phyloP scores from a whole-genome alignment of 2,888 invertebrate genomes.

The Cheilosia vulpina region DNA sequence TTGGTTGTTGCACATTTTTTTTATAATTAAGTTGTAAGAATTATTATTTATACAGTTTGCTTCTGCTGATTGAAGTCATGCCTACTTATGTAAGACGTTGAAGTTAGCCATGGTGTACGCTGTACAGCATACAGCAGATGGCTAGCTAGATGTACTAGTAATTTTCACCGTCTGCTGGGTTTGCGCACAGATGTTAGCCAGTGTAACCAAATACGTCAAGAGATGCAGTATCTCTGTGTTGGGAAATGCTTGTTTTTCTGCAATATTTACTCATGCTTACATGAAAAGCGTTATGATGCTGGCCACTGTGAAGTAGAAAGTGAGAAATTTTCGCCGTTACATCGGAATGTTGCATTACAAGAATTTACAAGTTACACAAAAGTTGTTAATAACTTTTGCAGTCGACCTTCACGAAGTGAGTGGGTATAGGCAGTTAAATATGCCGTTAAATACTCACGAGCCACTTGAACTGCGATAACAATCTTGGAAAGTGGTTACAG shows the following conservation, averaged over 20 bases:
- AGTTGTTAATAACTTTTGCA: constrained; percentile 8
- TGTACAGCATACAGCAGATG: background rate
- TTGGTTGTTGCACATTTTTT: constrained; percentile 35
- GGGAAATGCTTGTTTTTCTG: constrained; percentile 52
- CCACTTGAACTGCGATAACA: background rate
- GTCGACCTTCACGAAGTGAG: constrained; percentile 44
- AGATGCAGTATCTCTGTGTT: constrained; percentile 46
- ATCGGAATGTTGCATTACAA: constrained; percentile 52
- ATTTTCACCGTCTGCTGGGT: constrained; percentile 63
- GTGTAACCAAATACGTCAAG: constrained; percentile 63
- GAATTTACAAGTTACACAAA: constrained; percentile 3
- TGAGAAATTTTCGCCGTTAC: constrained; percentile 60
- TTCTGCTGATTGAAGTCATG: constrained; percentile 16
- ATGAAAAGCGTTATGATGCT: constrained; percentile 16
- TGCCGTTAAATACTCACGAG: background rate
- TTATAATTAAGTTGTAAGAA: constrained; percentile 54
- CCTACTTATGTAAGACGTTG: constrained; percentile 50
- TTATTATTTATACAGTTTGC: constrained; percentile 35
- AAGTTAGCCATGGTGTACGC: constrained; percentile 24
- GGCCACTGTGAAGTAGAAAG: constrained; percentile 55
- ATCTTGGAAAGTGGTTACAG: background rate
- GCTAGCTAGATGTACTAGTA: constrained; percentile 7
- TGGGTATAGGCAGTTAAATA: background rate
- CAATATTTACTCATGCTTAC: constrained; percentile 13
- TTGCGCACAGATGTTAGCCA: constrained; percentile 59